Conservation (phyloP, 2,888 invertebrate species). For the Trachelus troglodyta region DNA sequence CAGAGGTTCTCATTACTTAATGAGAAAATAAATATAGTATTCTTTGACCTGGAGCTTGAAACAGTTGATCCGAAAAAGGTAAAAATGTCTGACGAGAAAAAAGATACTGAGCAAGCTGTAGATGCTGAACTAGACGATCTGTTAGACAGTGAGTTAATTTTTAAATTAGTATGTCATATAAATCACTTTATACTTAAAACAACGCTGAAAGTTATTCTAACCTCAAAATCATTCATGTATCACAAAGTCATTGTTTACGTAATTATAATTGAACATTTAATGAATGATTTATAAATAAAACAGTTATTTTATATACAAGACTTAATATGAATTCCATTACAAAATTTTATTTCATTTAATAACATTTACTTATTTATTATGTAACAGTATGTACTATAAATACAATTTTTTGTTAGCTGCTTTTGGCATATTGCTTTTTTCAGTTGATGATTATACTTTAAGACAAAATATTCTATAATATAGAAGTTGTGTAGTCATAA, state of each 20-base stretch:
- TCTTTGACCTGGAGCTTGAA: neutral
- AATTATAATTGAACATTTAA: constrained; percentile 9
- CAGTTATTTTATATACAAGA: neutral
- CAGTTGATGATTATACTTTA: neutral
- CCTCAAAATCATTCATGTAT: constrained; percentile 32
- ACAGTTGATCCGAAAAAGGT: neutral
- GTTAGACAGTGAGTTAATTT: constrained; percentile 75
- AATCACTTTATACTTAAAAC: constrained; percentile 40
- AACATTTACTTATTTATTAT: constrained; percentile 6
- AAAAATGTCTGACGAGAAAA: constrained; percentile 57
- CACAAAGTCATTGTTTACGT: neutral
- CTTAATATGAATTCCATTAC: neutral
- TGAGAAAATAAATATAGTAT: neutral
- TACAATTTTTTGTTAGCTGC: neutral
- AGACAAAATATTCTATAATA: neutral
- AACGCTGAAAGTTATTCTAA: constrained; percentile 50
- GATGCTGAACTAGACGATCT: constrained; percentile 81
- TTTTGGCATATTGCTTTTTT: neutral
- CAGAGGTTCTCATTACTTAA: constrained; percentile 1
- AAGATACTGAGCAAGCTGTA: constrained; percentile 51
- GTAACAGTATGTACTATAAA: neutral
- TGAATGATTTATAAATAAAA: constrained; percentile 1
- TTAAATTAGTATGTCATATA: constrained; percentile 45
- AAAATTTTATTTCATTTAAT: neutral
- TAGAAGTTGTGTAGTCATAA: neutral